phyloP scores from a whole-genome alignment of 1,140 invertebrate genomes.

The Gerris buenoi region DNA sequence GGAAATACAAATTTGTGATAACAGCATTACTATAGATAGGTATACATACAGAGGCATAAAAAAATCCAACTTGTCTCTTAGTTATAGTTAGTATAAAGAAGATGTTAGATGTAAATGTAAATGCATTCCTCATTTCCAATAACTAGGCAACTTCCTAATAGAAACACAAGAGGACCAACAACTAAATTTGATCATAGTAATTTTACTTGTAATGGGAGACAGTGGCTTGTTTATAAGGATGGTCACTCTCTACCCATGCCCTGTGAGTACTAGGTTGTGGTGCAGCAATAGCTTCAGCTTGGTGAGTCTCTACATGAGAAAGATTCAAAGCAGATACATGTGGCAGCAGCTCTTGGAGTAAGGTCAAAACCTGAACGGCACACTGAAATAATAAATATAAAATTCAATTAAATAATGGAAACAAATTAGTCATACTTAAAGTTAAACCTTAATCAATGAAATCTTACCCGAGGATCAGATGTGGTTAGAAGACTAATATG shows the following conservation, averaged over 20 bases:
- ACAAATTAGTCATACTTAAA: not conserved
- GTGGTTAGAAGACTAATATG: conserved; percentile 65
- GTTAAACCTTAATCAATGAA: not conserved
- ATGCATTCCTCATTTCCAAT: no score
- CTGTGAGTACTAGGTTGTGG: conserved; percentile 49
- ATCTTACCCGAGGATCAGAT: conserved; percentile 57
- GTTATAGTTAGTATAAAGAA: no score
- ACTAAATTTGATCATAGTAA: no score
- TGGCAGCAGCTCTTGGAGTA: conserved; percentile 81
- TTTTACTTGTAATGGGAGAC: conserved; percentile 67
- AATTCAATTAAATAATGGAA: not conserved
- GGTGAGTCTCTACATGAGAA: conserved; percentile 31
- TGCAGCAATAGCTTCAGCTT: conserved; percentile 8
- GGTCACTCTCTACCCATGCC: conserved; percentile 85
- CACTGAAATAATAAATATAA: conserved; percentile 41
- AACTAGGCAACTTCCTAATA: no score
- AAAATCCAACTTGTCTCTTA: no score
- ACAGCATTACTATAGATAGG: no score
- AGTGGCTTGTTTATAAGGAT: conserved; percentile 84
- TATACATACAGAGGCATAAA: no score
- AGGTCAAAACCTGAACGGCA: conserved; percentile 73
- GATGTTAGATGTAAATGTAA: no score
- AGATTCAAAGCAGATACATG: conserved; percentile 75
- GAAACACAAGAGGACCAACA: no score
- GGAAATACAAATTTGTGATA: no score